phyloP scores from a whole-genome alignment of 30 jellyfish, hydroid and myxozoan genomes.

The Hydractinia echinata region DNA sequence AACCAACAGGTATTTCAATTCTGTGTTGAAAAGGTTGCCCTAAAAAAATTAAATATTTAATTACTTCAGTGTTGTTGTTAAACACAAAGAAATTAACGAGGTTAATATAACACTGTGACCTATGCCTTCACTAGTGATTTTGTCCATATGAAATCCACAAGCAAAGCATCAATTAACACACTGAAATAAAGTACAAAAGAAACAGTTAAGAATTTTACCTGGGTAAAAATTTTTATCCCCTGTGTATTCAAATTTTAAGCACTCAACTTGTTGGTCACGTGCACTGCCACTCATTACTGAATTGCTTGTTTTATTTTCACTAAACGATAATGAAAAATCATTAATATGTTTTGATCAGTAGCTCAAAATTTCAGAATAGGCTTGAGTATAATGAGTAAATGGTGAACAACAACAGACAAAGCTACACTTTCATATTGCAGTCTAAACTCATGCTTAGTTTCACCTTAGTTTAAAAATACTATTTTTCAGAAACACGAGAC shows the following conservation, averaged over 20 bases:
- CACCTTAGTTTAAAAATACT: too few species aligned
- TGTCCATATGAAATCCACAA: not conserved
- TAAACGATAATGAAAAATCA: not conserved
- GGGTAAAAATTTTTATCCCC: conserved; percentile 5
- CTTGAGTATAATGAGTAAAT: too few species aligned
- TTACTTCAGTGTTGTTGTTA: not conserved
- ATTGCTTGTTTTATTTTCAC: not conserved
- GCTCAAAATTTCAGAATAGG: too few species aligned
- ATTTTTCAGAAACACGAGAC: too few species aligned
- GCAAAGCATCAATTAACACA: too few species aligned
- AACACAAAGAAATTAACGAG: not conserved
- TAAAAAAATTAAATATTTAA: not conserved
- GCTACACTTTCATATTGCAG: too few species aligned
- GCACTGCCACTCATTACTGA: not conserved
- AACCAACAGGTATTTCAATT: not conserved
- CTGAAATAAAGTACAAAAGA: too few species aligned
- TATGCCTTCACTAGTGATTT: not conserved
- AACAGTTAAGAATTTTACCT: not conserved
- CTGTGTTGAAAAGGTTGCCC: conserved; percentile 10
- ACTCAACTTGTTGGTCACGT: not conserved
- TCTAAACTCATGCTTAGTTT: too few species aligned
- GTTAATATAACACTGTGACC: not conserved
- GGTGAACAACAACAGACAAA: too few species aligned
- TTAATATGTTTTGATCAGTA: too few species aligned
- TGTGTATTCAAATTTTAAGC: not conserved